Evolutionary conservation across 1,140 invertebrate genomes (phyloP).

Genomic region (Drosophila pallidifrons): DNA sequence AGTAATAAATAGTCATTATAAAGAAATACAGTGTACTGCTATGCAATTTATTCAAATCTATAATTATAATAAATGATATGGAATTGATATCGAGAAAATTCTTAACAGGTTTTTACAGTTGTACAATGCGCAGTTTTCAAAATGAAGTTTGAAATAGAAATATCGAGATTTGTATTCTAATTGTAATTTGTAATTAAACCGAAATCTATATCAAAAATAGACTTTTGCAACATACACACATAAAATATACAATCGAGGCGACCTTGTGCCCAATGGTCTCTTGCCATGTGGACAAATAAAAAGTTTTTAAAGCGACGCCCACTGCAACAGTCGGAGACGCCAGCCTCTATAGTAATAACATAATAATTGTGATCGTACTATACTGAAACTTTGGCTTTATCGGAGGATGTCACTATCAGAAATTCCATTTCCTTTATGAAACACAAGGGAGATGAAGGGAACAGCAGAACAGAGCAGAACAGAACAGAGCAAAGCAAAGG

Average conservation of each 20-base stretch:
- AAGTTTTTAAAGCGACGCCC: conserved; percentile 34
- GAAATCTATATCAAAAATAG: not conserved
- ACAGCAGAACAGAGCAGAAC: not conserved
- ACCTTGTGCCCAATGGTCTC: conserved; percentile 49
- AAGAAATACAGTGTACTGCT: conserved; percentile 11
- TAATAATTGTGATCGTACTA: conserved; percentile 15
- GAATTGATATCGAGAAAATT: conserved; percentile 1
- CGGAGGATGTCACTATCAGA: conserved; percentile 49
- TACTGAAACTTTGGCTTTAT: conserved; percentile 26
- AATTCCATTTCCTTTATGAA: conserved; percentile 46
- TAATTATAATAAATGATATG: conserved; percentile 4
- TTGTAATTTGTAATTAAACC: not conserved
- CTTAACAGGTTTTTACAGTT: not conserved
- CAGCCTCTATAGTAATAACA: not conserved
- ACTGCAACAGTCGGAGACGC: conserved; percentile 10
- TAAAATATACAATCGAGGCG: conserved; percentile 7
- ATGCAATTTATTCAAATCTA: conserved; percentile 7
- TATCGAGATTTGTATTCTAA: not conserved
- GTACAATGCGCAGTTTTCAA: conserved; percentile 5
- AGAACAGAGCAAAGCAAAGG: too few species aligned
- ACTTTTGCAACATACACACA: conserved; percentile 18
- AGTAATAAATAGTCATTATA: conserved; percentile 9
- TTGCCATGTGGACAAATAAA: conserved; percentile 11
- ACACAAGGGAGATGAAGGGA: not conserved
- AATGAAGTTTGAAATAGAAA: not conserved